Percentiles rank a stretch among this genome's conserved stretches.
Evolutionary conservation across 2,888 invertebrate species (phyloP).

Genomic region (Plusia festucae): DNA sequence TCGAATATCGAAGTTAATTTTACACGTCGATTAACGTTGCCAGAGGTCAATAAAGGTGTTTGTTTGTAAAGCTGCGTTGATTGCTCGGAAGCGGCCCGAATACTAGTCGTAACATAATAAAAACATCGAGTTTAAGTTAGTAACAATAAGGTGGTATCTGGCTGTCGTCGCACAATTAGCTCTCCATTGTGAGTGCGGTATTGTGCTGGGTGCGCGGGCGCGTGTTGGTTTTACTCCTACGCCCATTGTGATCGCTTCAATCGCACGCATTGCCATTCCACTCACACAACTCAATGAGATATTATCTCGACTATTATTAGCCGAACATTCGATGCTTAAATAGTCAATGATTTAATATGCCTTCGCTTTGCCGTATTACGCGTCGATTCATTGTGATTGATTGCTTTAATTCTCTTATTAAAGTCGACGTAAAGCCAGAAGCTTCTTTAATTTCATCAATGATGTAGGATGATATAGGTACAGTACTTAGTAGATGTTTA

Average conservation of each 20-base stretch:
- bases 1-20: constrained; percentile 71
- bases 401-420: constrained; percentile 71
- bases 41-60: constrained; percentile 56
- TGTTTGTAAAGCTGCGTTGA: constrained; percentile 57
- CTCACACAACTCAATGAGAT: constrained; percentile 77
- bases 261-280: constrained; percentile 77
- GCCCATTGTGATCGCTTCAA: constrained; percentile 81
- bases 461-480: constrained; percentile 13
- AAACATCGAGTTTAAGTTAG: constrained; percentile 65
- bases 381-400: constrained; percentile 79
- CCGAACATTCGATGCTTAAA: constrained; percentile 76
- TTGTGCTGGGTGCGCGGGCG: constrained; percentile 78
- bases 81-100: constrained; percentile 58
- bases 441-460: constrained; percentile 52
- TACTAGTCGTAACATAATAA: constrained; percentile 59
- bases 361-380: constrained; percentile 59
- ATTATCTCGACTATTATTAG: constrained; percentile 82
- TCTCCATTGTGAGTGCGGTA: constrained; percentile 77
- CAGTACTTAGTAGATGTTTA: constrained; percentile 9
- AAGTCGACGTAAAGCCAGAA: constrained; percentile 69
- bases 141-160: constrained; percentile 76
- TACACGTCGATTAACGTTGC: constrained; percentile 65
- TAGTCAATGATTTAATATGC: constrained; percentile 78
- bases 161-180: constrained; percentile 88
- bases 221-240: constrained; percentile 86